phyloP scores from a whole-genome alignment of 2,797 vertebrate species.

The Rhynchonycteris naso region DNA sequence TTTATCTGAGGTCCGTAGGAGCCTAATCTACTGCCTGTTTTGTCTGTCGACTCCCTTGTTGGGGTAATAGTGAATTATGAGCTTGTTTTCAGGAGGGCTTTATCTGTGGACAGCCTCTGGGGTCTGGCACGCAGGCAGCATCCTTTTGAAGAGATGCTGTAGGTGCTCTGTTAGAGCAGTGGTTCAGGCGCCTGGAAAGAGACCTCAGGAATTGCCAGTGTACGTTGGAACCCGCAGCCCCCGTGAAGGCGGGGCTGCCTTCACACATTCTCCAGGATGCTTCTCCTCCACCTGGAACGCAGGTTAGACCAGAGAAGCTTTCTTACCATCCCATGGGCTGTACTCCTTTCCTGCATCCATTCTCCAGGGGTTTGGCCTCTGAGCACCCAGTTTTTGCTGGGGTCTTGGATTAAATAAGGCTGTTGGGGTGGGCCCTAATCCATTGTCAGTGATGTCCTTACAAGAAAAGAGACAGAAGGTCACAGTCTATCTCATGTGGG shows the following conservation, averaged over 20 bases:
- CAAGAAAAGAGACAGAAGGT: background rate
- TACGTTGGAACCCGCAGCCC: background rate
- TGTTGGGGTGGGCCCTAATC: background rate
- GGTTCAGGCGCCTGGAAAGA: background rate
- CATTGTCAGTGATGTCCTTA: background rate
- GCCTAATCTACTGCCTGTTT: background rate
- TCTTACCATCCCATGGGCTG: background rate
- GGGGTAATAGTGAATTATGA: background rate
- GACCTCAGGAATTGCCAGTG: background rate
- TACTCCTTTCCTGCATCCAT: fast-evolving
- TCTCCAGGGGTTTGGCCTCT: background rate
- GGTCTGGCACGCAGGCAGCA: background rate
- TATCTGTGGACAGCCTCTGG: background rate
- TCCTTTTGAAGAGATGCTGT: background rate
- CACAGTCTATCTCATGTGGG: fast-evolving
- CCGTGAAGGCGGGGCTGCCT: background rate
- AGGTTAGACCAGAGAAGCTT: background rate
- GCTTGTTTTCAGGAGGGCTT: background rate
- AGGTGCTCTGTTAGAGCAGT: background rate
- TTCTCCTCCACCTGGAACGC: background rate
- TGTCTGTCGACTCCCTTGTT: background rate
- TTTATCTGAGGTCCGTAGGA: background rate
- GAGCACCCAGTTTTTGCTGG: background rate
- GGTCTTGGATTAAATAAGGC: background rate
- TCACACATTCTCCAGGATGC: background rate